Conservation (phyloP, 2,888 invertebrate species). For the Onthophagus sagittarius region DNA sequence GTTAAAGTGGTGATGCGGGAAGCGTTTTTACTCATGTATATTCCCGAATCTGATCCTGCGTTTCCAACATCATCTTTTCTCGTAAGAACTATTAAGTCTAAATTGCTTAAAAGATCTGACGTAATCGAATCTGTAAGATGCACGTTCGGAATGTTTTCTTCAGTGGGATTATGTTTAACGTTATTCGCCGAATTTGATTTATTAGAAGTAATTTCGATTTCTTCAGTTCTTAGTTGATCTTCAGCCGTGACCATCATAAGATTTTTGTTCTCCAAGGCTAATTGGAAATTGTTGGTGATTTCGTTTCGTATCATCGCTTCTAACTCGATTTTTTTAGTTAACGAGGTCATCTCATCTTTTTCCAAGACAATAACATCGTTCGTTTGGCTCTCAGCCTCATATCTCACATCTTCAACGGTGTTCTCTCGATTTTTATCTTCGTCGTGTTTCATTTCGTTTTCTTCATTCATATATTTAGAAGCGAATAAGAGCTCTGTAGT, state of each 20-base stretch:
- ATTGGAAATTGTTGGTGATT: neutral
- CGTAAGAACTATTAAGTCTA: neutral
- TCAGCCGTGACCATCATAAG: neutral
- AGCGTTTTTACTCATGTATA: neutral
- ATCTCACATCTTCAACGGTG: neutral
- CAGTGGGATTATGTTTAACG: neutral
- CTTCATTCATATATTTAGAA: neutral
- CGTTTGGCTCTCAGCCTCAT: neutral
- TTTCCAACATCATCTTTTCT: neutral
- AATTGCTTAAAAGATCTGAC: neutral
- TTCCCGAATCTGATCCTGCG: neutral
- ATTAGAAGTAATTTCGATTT: neutral
- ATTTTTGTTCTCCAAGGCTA: neutral
- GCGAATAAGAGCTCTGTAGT: neutral
- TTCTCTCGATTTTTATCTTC: slow-evolving; percentile 1
- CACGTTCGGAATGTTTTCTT: neutral
- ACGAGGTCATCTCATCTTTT: neutral
- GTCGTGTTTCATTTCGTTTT: slow-evolving; percentile 1
- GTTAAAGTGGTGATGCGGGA: neutral
- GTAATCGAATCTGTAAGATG: neutral
- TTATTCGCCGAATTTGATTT: neutral
- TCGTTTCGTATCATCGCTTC: neutral
- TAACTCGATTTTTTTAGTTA: neutral
- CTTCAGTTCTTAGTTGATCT: neutral
- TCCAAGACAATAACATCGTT: neutral